These are phyloP conservation scores for Erynnis tages DNA, from an alignment of 2,888 invertebrate species.

Conservation along the genomic window DNA sequence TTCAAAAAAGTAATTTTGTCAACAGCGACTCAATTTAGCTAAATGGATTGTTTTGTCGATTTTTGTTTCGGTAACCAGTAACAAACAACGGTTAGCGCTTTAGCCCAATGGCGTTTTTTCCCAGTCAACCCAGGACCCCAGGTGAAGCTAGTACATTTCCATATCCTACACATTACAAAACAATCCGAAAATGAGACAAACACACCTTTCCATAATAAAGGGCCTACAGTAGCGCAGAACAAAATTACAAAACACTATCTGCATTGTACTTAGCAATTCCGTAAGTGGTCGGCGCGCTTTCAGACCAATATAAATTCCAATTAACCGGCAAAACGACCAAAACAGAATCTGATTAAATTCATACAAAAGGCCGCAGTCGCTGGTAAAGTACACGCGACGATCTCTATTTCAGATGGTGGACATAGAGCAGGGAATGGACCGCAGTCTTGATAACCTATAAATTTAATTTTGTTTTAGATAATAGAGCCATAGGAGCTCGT, in stretches of 20 bases:
- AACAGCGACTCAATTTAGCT: conserved; percentile 14
- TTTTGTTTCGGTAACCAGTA: no score
- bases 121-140: no score
- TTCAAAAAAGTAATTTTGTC: conserved; percentile 25
- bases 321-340: conserved; percentile 55
- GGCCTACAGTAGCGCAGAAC: not conserved
- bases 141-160: no score
- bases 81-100: no score
- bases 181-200: no score
- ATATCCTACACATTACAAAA: no score
- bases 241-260: conserved; percentile 16
- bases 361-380: conserved; percentile 58
- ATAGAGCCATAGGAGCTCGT: no score
- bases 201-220: not conserved
- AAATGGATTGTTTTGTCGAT: no score
- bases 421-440: conserved; percentile 31
- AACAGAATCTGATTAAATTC: conserved; percentile 68
- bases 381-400: conserved; percentile 60
- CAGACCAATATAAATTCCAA: conserved; percentile 57
- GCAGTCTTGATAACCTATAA: no score
- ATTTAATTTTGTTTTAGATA: no score
- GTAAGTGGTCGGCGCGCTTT: conserved; percentile 23
- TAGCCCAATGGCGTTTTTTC: no score
- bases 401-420: conserved; percentile 51
- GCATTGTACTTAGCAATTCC: conserved; percentile 20